These are phyloP conservation scores for Germaria angustata DNA, from an alignment of 2,888 invertebrate species.

Conservation along the genomic window DNA sequence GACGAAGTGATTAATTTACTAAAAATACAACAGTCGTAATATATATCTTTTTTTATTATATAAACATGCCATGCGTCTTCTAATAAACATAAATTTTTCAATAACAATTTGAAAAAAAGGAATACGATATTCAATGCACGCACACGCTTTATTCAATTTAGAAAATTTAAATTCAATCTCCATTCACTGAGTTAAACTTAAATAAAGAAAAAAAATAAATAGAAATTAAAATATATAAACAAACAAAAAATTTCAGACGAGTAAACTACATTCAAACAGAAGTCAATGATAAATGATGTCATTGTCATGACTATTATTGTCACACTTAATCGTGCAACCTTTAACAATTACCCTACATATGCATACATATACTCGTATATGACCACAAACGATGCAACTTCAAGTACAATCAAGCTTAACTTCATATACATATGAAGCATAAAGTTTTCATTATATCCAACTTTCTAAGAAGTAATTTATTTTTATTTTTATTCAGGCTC, in stretches of 20 bases:
- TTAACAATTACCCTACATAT: no score
- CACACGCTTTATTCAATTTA: conserved; percentile 19
- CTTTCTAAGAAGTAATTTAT: no score
- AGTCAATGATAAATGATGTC: conserved; percentile 23
- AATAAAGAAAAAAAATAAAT: not conserved
- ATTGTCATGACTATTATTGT: conserved; percentile 4
- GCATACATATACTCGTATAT: no score
- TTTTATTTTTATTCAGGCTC: no score
- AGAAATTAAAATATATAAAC: not conserved
- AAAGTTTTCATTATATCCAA: no score
- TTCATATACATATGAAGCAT: no score
- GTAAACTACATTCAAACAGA: conserved; percentile 1
- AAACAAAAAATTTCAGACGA: not conserved
- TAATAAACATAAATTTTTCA: not conserved
- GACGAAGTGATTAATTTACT: not conserved
- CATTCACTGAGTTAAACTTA: conserved; percentile 21
- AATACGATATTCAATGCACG: conserved; percentile 31
- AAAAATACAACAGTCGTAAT: not conserved
- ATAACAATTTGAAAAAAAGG: not conserved
- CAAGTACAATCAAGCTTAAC: no score
- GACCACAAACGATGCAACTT: no score
- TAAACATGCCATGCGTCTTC: not conserved
- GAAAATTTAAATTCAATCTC: conserved; percentile 38
- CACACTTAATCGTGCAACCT: no score
- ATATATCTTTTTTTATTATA: not conserved